Evolutionary conservation across 1,140 invertebrate species (phyloP).

Genomic region (Drosophila funebris): DNA sequence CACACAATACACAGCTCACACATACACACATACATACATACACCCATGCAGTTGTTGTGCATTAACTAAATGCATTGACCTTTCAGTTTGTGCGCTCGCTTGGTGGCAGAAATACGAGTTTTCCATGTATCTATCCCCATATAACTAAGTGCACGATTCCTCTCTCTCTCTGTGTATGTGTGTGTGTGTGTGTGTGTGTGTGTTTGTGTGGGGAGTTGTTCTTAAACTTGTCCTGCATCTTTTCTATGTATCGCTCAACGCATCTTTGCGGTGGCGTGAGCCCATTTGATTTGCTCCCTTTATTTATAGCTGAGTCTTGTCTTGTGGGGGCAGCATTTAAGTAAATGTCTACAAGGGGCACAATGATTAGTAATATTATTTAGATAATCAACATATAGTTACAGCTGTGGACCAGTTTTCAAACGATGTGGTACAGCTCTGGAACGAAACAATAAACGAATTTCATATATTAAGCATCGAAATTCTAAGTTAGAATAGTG

Average conservation of each 20-base stretch:
- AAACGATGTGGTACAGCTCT: too few species aligned
- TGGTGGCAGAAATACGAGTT: slow-evolving; percentile 78
- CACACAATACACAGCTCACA: slow-evolving; percentile 41
- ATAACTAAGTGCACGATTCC: slow-evolving; percentile 57
- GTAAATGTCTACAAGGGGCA: not conserved
- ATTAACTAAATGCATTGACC: slow-evolving; percentile 82
- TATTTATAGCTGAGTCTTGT: slow-evolving; percentile 63
- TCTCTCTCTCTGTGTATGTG: slow-evolving; percentile 3
- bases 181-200: slow-evolving; percentile 27
- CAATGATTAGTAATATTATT: not conserved
- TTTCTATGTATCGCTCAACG: slow-evolving; percentile 63
- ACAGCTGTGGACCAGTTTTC: not conserved
- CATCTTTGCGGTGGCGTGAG: slow-evolving; percentile 56
- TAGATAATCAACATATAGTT: not conserved
- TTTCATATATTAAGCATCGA: too few species aligned
- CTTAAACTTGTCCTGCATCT: slow-evolving; percentile 80
- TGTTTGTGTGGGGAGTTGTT: slow-evolving; percentile 62
- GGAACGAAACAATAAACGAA: too few species aligned
- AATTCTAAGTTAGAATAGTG: too few species aligned
- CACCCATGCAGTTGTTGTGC: slow-evolving; percentile 39
- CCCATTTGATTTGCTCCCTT: slow-evolving; percentile 76
- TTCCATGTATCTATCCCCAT: slow-evolving; percentile 74
- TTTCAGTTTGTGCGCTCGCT: slow-evolving; percentile 62
- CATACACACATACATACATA: slow-evolving; percentile 37
- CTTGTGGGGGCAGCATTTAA: slow-evolving; percentile 36